Evolutionary conservation across 2,888 invertebrate genomes (phyloP).

Genomic region (Amphipyra tragopoginis): DNA sequence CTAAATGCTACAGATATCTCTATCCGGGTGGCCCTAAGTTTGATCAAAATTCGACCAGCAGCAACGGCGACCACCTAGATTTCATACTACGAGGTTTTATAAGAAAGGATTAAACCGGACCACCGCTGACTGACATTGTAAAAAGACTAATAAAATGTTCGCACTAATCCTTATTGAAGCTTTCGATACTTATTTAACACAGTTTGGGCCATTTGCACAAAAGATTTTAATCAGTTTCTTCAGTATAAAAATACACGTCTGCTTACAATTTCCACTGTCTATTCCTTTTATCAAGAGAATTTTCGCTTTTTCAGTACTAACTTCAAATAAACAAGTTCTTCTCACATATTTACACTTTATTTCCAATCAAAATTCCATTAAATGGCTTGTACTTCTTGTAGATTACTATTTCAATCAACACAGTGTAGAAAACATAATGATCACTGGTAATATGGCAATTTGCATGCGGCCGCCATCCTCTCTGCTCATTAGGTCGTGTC

Average conservation of each 20-base stretch:
- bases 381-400: neutral
- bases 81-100: constrained; percentile 54
- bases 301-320: constrained; percentile 1
- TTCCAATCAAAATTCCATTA: constrained; percentile 9
- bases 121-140: constrained; percentile 48
- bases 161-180: constrained; percentile 15
- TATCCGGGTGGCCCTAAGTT: constrained; percentile 61
- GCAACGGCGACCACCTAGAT: constrained; percentile 58
- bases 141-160: constrained; percentile 29
- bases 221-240: too few species aligned
- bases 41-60: constrained; percentile 56
- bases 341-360: neutral
- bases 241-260: neutral
- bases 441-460: constrained; percentile 60
- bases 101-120: constrained; percentile 67
- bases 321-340: neutral
- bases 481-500: constrained; percentile 81
- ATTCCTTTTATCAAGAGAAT: too few species aligned
- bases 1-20: constrained; percentile 66
- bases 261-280: too few species aligned
- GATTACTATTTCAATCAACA: constrained; percentile 38
- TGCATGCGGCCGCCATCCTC: constrained; percentile 63
- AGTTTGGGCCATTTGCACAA: too few species aligned
- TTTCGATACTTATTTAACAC: neutral
- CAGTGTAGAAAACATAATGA: constrained; percentile 44